A percentile compares a stretch with the other conserved stretches of the same genome.
phyloP scores from a whole-genome alignment of 1,140 invertebrate species.

The Dendrolimus punctatus region DNA sequence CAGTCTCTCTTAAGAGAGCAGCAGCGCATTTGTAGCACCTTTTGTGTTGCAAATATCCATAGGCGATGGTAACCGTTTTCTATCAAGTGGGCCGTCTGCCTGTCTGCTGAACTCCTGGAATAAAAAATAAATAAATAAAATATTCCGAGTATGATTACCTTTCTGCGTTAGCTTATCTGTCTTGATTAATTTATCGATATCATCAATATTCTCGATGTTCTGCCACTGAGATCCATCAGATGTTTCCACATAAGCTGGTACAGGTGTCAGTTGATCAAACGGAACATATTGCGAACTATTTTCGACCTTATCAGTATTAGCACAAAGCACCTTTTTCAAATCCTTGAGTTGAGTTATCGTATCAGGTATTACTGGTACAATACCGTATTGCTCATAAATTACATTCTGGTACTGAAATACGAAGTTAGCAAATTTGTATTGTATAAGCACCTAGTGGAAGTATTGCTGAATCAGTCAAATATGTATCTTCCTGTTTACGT shows the following conservation, averaged over 20 bases:
- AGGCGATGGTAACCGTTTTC: too few species aligned
- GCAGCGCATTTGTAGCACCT: too few species aligned
- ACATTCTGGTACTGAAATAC: slow-evolving; percentile 29
- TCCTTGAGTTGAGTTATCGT: slow-evolving; percentile 23
- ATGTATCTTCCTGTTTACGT: too few species aligned
- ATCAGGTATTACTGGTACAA: slow-evolving; percentile 22
- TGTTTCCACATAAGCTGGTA: slow-evolving; percentile 13
- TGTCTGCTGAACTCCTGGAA: not conserved
- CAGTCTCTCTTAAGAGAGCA: too few species aligned
- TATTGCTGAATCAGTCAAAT: too few species aligned
- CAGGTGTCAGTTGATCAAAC: not conserved
- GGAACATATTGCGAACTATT: slow-evolving; percentile 24
- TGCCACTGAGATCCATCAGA: slow-evolving; percentile 30
- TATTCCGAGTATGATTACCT: not conserved
- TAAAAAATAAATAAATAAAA: not conserved
- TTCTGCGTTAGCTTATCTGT: not conserved
- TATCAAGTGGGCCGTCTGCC: not conserved
- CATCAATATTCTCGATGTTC: slow-evolving; percentile 28
- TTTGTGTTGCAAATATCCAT: too few species aligned
- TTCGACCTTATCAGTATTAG: slow-evolving; percentile 22
- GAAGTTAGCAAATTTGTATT: not conserved
- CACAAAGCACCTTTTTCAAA: slow-evolving; percentile 23
- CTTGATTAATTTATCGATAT: slow-evolving; percentile 24
- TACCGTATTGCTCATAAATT: slow-evolving; percentile 27
- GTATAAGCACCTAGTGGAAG: too few species aligned